These are phyloP conservation scores for Apostichopus parvimensis DNA, from an alignment of 35 echinoderm and acorn worm species.

Conservation along the genomic window DNA sequence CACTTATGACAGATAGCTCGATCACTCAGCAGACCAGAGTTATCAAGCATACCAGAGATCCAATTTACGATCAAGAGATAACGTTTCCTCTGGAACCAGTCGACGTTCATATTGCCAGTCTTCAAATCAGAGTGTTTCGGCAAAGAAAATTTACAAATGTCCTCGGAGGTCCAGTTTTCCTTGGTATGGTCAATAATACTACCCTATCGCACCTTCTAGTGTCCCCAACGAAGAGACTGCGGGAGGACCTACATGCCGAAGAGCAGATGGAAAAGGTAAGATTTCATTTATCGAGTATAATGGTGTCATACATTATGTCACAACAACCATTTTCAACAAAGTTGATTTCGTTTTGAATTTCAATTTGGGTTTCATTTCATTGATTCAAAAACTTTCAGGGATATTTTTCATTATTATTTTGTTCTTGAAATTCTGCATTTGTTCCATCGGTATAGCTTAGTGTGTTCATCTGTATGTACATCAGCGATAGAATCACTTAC, in stretches of 20 bases:
- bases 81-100: constrained; percentile 37
- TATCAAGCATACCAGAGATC: constrained; percentile 44
- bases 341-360: no score
- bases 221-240: background rate
- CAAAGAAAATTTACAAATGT: constrained; percentile 29
- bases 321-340: no score
- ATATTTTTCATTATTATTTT: no score
- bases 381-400: no score
- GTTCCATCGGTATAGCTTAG: no score
- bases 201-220: background rate
- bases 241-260: constrained; percentile 8
- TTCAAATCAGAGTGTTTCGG: constrained; percentile 15
- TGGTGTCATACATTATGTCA: background rate
- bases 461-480: no score
- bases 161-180: constrained; percentile 33
- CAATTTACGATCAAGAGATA: constrained; percentile 31
- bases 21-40: constrained; percentile 26
- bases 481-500: no score
- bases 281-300: background rate
- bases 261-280: constrained; percentile 15
- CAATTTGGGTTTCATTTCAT: no score
- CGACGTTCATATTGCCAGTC: background rate
- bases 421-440: no score
- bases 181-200: constrained; percentile 13
- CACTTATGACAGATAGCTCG: background rate